A percentile compares a stretch with the other conserved stretches of the same genome.
Conservation (phyloP, 1,140 invertebrate genomes). For the Heliconius congener region DNA sequence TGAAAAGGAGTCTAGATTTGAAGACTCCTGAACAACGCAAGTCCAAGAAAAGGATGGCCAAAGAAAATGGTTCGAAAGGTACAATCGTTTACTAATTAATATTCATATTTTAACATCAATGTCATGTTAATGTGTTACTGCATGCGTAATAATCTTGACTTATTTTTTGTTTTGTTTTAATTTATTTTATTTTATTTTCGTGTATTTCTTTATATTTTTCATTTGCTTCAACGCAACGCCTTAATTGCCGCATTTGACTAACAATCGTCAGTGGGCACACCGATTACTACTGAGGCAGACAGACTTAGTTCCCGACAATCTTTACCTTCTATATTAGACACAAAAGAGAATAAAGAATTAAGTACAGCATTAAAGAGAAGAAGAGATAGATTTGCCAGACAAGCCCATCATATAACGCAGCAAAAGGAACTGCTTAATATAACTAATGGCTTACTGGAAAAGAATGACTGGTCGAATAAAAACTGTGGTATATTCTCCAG, state of each 20-base stretch:
- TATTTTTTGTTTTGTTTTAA: background rate
- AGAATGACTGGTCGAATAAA: slow-evolving; percentile 25
- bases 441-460: slow-evolving; percentile 57
- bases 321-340: slow-evolving; percentile 56
- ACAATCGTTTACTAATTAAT: background rate
- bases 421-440: slow-evolving; percentile 65
- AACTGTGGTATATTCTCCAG: background rate
- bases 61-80: slow-evolving; percentile 60
- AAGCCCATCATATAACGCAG: slow-evolving; percentile 66
- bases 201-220: slow-evolving; percentile 38
- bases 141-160: slow-evolving; percentile 13
- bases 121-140: slow-evolving; percentile 7
- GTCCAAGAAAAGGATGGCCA: slow-evolving; percentile 67
- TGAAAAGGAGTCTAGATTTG: slow-evolving; percentile 9
- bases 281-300: slow-evolving; percentile 54
- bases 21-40: slow-evolving; percentile 53
- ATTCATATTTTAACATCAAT: background rate
- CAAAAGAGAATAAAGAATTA: slow-evolving; percentile 68
- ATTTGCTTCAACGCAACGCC: slow-evolving; percentile 43
- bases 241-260: slow-evolving; percentile 49
- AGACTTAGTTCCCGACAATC: slow-evolving; percentile 13
- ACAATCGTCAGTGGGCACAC: slow-evolving; percentile 63
- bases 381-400: slow-evolving; percentile 62
- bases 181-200: slow-evolving; percentile 5
- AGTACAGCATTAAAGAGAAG: slow-evolving; percentile 58